Percentiles rank a stretch among this genome's conserved stretches.
These are phyloP conservation scores for Gymnocypris eckloni DNA, from an alignment of 2,797 vertebrate species.

Conservation along the genomic window DNA sequence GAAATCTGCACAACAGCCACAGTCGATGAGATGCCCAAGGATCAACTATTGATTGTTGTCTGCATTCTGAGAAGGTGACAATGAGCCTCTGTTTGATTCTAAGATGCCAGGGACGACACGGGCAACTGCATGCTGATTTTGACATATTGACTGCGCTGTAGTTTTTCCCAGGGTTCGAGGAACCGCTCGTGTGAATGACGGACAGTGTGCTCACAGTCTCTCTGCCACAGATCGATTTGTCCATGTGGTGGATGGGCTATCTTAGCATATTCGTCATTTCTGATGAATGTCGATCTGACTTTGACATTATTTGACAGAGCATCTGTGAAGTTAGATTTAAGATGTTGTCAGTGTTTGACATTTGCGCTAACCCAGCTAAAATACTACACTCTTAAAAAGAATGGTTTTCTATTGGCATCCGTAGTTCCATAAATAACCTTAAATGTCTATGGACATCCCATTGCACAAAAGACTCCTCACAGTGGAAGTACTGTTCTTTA, in stretches of 20 bases:
- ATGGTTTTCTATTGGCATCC: not conserved
- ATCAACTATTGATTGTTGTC: slow-evolving; percentile 42
- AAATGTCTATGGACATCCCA: not conserved
- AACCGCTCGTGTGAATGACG: not conserved
- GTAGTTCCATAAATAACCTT: not conserved
- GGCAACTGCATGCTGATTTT: slow-evolving; percentile 27
- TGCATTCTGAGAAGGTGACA: slow-evolving; percentile 39
- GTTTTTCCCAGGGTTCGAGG: slow-evolving; percentile 32
- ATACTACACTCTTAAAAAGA: slow-evolving; percentile 1
- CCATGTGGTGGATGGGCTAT: not conserved
- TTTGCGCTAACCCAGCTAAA: not conserved
- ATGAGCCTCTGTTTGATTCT: not conserved
- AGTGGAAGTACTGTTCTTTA: not conserved
- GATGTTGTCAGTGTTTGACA: slow-evolving; percentile 19
- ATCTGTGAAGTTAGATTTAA: slow-evolving; percentile 32
- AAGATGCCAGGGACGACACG: not conserved
- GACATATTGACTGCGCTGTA: slow-evolving; percentile 21
- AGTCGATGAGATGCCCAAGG: slow-evolving; percentile 17
- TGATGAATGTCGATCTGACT: not conserved
- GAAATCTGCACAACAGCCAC: slow-evolving; percentile 30
- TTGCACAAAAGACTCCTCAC: not conserved
- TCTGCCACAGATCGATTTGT: slow-evolving; percentile 26
- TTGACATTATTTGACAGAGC: slow-evolving; percentile 27
- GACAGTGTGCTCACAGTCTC: not conserved
- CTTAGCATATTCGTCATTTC: not conserved